phyloP scores from a whole-genome alignment of 1,140 invertebrate species.

The Eriocheir sinensis region DNA sequence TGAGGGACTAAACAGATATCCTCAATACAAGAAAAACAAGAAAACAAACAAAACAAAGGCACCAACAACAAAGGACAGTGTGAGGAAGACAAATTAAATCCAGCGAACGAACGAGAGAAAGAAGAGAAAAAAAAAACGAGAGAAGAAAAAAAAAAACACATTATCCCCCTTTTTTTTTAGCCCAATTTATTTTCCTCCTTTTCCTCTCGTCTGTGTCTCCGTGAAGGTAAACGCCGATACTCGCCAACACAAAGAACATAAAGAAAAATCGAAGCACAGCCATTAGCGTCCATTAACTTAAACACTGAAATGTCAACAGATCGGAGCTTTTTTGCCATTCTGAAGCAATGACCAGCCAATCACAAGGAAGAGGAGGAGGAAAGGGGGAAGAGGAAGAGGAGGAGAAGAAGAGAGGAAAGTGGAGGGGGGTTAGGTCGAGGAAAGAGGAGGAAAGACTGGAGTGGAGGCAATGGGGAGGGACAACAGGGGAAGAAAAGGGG shows the following conservation, averaged over 20 bases:
- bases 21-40: too few species aligned
- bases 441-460: background rate
- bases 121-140: background rate
- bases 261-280: background rate
- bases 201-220: background rate
- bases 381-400: background rate
- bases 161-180: background rate
- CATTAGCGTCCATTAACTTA: conserved; percentile 7
- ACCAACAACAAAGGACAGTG: too few species aligned
- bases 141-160: background rate
- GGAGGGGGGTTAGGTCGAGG: background rate
- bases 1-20: too few species aligned
- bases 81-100: too few species aligned
- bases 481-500: background rate
- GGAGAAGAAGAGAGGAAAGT: too few species aligned
- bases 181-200: too few species aligned
- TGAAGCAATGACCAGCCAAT: background rate
- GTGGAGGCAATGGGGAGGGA: too few species aligned
- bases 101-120: background rate
- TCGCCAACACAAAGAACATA: background rate
- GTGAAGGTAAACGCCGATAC: background rate
- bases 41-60: too few species aligned
- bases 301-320: conserved; percentile 25
- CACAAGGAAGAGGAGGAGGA: background rate
- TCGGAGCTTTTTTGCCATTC: background rate